These are phyloP conservation scores for Cliona cf. orientalis DNA, from an alignment of 37 sponge, comb jelly and placozoan genomes.

Conservation along the genomic window DNA sequence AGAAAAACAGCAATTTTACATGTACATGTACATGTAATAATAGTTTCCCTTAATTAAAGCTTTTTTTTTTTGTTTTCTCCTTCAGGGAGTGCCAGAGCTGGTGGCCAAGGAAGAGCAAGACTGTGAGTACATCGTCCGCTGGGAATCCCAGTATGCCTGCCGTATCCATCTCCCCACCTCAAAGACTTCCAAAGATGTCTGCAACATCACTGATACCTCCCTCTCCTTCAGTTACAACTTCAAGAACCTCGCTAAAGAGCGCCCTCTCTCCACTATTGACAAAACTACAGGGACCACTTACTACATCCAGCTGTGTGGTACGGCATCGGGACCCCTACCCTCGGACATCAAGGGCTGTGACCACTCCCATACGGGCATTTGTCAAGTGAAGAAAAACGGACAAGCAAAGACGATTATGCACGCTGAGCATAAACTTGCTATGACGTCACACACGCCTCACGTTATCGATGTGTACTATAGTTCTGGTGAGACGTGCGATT, in stretches of 20 bases:
- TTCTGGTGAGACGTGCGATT: slow-evolving; percentile 28
- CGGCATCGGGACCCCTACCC: not conserved
- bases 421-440: slow-evolving; percentile 31
- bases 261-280: not conserved
- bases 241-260: slow-evolving; percentile 5
- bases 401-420: slow-evolving; percentile 13
- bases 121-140: slow-evolving; percentile 45
- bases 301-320: slow-evolving; percentile 53
- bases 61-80: not conserved
- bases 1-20: not conserved
- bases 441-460: slow-evolving; percentile 37
- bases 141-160: slow-evolving; percentile 54
- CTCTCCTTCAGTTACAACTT: slow-evolving; percentile 4
- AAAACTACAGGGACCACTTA: slow-evolving; percentile 6
- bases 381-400: slow-evolving; percentile 1
- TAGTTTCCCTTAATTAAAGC: not conserved
- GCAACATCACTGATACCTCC: slow-evolving; percentile 36
- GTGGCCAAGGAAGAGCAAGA: not conserved
- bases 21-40: not conserved
- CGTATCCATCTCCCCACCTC: slow-evolving; percentile 32
- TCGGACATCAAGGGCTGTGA: slow-evolving; percentile 5
- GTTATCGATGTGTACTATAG: slow-evolving; percentile 37
- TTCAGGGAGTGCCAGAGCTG: slow-evolving; percentile 27
- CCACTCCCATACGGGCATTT: slow-evolving; percentile 11
- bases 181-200: slow-evolving; percentile 9